Percentiles rank a stretch among this genome's conserved stretches.
Evolutionary conservation across 2,113 vertebrate species (phyloP).

Genomic region (Probosciger aterrimus): DNA sequence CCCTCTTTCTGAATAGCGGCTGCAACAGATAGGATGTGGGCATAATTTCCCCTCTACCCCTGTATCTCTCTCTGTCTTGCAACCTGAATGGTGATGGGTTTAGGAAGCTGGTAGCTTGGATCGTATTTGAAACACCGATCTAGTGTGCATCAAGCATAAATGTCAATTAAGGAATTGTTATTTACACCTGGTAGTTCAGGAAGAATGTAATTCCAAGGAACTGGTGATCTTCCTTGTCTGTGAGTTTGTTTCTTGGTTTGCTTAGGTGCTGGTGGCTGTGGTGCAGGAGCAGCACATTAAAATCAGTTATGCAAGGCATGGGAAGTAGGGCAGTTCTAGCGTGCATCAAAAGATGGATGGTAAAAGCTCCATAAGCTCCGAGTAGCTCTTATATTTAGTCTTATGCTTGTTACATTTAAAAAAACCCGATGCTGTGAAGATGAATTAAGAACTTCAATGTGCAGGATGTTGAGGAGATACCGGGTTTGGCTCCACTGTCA

Average conservation of each 20-base stretch:
- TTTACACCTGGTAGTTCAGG: not conserved
- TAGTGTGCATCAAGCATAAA: not conserved
- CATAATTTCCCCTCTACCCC: not conserved
- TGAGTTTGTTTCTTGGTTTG: not conserved
- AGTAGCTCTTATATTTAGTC: not conserved
- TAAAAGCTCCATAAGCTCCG: not conserved
- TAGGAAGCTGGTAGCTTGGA: not conserved
- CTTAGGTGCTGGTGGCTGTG: not conserved
- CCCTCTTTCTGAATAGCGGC: not conserved
- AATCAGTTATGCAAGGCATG: not conserved
- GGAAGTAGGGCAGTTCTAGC: not conserved
- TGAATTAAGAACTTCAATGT: not conserved
- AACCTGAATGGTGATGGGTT: not conserved
- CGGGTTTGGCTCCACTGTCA: not conserved
- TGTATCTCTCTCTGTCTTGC: not conserved
- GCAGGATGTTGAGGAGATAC: not conserved
- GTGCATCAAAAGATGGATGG: not conserved
- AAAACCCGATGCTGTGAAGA: not conserved
- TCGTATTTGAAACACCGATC: not conserved
- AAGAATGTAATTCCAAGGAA: not conserved
- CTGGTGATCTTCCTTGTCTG: not conserved
- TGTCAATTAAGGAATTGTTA: not conserved
- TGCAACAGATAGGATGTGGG: not conserved
- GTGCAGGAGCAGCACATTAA: not conserved
- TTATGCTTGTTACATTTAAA: not conserved